Conservation (phyloP, 2,113 vertebrate genomes). For the Nyctibius bracteatus region DNA sequence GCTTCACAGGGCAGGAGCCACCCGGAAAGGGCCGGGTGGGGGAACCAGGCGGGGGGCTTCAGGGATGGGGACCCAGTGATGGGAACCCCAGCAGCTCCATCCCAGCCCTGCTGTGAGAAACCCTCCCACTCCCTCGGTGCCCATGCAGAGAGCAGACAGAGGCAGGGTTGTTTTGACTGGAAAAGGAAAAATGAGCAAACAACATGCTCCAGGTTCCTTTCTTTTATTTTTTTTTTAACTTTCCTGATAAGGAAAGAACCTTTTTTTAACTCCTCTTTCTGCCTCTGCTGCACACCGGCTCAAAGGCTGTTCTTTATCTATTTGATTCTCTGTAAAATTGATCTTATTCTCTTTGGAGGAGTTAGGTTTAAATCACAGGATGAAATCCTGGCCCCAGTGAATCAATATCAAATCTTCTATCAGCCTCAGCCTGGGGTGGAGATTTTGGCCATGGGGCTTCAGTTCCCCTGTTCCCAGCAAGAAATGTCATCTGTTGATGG, state of each 20-base stretch:
- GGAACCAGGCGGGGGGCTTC: too few relatives aligned
- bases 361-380: conserved; percentile 60
- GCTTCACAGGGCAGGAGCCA: rapidly evolving
- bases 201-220: not conserved
- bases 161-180: conserved; percentile 12
- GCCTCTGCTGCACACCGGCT: not conserved
- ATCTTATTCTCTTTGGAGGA: conserved; percentile 66
- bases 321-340: conserved; percentile 62
- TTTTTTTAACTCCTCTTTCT: not conserved
- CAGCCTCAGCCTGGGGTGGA: not conserved
- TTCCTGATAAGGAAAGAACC: conserved; percentile 6
- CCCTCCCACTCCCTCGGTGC: not conserved
- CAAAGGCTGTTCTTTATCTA: conserved; percentile 58
- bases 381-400: conserved; percentile 47
- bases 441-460: not conserved
- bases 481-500: not conserved
- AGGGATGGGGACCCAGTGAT: not conserved
- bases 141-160: not conserved
- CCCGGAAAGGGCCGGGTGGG: not conserved
- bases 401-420: conserved; percentile 47
- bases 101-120: not conserved
- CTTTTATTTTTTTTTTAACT: not conserved
- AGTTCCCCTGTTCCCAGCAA: not conserved
- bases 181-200: conserved; percentile 38
- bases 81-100: not conserved